phyloP scores from a whole-genome alignment of 2,113 vertebrate genomes.

The Corythornis cristatus region DNA sequence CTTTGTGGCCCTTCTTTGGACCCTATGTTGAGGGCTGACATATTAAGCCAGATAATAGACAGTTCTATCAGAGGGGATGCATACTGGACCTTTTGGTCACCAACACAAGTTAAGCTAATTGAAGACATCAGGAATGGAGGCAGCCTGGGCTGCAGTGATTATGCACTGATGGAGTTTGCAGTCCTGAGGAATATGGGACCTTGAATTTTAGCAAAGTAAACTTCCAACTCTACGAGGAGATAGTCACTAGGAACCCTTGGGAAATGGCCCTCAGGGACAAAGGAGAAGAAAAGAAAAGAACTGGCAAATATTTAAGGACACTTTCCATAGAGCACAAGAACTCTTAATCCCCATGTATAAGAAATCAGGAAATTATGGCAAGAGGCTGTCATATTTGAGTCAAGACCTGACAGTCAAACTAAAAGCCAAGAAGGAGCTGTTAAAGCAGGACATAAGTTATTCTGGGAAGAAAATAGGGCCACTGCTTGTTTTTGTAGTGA shows the following conservation, averaged over 20 bases:
- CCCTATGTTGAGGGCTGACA: no score
- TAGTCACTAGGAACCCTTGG: not conserved
- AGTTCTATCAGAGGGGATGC: not conserved
- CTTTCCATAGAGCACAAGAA: not conserved
- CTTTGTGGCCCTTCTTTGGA: no score
- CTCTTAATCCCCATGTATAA: not conserved
- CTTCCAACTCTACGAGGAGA: not conserved
- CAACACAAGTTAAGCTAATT: not conserved
- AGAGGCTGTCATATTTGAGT: not conserved
- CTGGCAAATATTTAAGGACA: not conserved
- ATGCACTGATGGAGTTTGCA: not conserved
- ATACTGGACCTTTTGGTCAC: not conserved
- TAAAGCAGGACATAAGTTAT: no score
- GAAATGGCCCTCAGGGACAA: not conserved
- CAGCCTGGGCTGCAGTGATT: not conserved
- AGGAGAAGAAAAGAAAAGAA: not conserved
- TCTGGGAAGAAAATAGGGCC: not conserved
- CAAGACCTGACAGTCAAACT: not conserved
- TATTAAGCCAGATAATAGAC: not conserved
- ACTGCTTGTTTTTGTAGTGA: fast-evolving
- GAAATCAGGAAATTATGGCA: not conserved
- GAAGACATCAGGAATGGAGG: not conserved
- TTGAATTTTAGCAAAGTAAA: not conserved
- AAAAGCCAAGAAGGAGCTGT: not conserved
- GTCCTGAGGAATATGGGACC: not conserved